These are phyloP conservation scores for Plotosus lineatus DNA, from an alignment of 2,113 vertebrate species.

Conservation along the genomic window DNA sequence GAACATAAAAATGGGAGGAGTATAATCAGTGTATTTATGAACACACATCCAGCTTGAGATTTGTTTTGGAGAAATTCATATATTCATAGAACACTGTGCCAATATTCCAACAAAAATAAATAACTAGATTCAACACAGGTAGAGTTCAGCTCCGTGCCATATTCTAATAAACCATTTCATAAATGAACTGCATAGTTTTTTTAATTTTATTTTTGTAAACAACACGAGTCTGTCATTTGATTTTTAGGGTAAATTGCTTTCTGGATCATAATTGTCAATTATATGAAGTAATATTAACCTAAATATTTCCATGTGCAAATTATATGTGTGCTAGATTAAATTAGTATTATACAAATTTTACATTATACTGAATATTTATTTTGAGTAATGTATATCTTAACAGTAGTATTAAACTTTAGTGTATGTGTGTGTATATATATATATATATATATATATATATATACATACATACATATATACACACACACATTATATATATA, in stretches of 20 bases:
- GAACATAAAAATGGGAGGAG: neutral
- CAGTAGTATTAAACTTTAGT: too few relatives aligned
- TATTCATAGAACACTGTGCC: constrained; percentile 13
- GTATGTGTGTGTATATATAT: too few relatives aligned
- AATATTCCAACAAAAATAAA: neutral
- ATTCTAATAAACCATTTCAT: too few relatives aligned
- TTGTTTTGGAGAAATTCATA: neutral
- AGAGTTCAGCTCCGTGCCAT: neutral
- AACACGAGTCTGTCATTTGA: too few relatives aligned
- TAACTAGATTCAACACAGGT: too few relatives aligned
- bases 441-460: too few relatives aligned
- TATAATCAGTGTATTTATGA: neutral
- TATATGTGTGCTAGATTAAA: constrained; percentile 11
- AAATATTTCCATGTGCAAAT: constrained; percentile 19
- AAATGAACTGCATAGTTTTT: too few relatives aligned
- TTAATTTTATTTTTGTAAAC: too few relatives aligned
- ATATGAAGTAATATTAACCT: neutral
- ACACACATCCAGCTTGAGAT: neutral
- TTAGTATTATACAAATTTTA: constrained; percentile 16
- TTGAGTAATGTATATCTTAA: neutral
- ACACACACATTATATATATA: too few relatives aligned
- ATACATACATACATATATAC: too few relatives aligned
- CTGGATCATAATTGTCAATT: neutral
- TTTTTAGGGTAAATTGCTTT: too few relatives aligned
- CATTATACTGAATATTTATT: constrained; percentile 28